Conservation (phyloP, 2,888 invertebrate species). For the Lepidochrysops patricia region DNA sequence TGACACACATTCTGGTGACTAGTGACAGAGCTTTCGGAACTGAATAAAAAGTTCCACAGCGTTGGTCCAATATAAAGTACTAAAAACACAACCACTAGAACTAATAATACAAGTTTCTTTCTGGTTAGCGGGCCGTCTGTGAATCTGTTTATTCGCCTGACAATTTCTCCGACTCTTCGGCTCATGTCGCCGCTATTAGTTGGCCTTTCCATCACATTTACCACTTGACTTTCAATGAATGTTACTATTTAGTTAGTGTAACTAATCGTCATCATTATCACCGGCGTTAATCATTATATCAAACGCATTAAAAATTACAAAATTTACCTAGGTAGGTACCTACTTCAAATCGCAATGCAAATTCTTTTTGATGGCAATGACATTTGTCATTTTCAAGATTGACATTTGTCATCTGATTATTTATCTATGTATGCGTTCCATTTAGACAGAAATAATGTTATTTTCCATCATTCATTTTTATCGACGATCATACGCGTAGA, state of each 20-base stretch:
- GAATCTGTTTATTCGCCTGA: slow-evolving; percentile 59
- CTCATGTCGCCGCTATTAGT: slow-evolving; percentile 52
- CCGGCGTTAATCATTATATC: background rate
- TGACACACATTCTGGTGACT: slow-evolving; percentile 77
- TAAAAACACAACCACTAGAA: slow-evolving; percentile 72
- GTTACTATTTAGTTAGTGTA: slow-evolving; percentile 8
- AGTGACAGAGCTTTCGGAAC: slow-evolving; percentile 52
- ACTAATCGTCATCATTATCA: background rate
- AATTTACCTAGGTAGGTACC: too few relatives aligned
- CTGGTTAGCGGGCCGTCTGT: slow-evolving; percentile 65
- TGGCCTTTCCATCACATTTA: slow-evolving; percentile 53
- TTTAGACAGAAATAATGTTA: too few relatives aligned
- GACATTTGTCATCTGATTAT: background rate
- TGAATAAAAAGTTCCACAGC: slow-evolving; percentile 77
- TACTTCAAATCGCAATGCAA: background rate
- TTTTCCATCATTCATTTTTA: too few relatives aligned
- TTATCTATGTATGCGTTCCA: too few relatives aligned
- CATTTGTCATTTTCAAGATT: background rate
- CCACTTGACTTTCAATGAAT: slow-evolving; percentile 13
- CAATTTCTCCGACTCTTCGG: slow-evolving; percentile 59
- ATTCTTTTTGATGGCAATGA: background rate
- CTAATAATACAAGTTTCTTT: slow-evolving; percentile 62
- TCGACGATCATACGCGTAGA: too few relatives aligned
- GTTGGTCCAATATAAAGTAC: slow-evolving; percentile 79
- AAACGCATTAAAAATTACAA: background rate